These are phyloP conservation scores for Myotis daubentonii DNA, from an alignment of 2,797 vertebrate species.

Conservation along the genomic window DNA sequence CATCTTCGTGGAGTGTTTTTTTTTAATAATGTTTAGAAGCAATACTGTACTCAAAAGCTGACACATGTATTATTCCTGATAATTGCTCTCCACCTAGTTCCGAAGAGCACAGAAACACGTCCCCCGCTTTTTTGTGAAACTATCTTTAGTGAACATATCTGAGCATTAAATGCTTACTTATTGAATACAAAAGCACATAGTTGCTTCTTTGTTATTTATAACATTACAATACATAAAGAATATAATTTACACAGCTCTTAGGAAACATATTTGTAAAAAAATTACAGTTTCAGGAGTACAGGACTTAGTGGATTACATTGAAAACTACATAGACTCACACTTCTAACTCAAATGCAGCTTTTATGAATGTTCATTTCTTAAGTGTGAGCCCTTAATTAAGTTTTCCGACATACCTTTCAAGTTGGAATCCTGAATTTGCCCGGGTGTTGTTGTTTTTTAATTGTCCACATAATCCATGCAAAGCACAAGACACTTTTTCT, in stretches of 20 bases:
- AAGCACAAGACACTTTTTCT: background rate
- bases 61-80: background rate
- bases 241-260: constrained; percentile 25
- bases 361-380: constrained; percentile 35
- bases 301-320: constrained; percentile 2
- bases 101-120: constrained; percentile 9
- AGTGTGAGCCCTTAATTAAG: constrained; percentile 21
- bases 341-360: constrained; percentile 10
- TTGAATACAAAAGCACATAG: background rate
- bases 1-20: constrained; percentile 32
- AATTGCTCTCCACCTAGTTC: constrained; percentile 18
- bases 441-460: background rate
- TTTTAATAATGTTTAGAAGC: constrained; percentile 58
- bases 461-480: constrained; percentile 13
- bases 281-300: background rate
- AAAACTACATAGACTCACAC: constrained; percentile 24
- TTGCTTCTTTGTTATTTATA: constrained; percentile 31
- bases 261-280: constrained; percentile 60
- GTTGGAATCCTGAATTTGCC: constrained; percentile 10
- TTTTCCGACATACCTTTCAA: constrained; percentile 19
- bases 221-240: constrained; percentile 14
- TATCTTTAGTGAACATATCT: background rate
- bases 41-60: constrained; percentile 19
- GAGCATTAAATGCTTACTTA: constrained; percentile 31
- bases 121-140: background rate